Evolutionary conservation across 2,888 invertebrate species (phyloP).

Genomic region (Choreutis nemorana): DNA sequence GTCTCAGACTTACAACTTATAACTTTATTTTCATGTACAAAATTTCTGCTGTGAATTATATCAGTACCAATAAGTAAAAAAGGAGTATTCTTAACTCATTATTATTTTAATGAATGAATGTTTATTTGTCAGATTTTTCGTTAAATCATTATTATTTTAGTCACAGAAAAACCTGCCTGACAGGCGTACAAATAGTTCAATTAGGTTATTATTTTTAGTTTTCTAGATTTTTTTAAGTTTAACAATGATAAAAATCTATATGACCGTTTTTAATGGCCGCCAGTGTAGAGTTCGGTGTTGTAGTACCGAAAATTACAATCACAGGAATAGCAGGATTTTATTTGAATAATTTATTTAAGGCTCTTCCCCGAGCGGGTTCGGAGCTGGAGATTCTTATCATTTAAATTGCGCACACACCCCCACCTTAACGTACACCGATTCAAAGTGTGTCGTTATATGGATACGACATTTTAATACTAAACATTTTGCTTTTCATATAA

Average conservation of each 20-base stretch:
- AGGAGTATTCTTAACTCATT: too few species aligned
- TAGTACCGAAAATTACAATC: slow-evolving; percentile 47
- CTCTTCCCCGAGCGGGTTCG: slow-evolving; percentile 21
- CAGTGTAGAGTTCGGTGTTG: slow-evolving; percentile 29
- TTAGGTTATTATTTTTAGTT: neutral
- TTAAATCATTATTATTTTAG: too few species aligned
- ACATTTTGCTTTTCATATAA: too few species aligned
- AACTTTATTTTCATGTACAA: too few species aligned
- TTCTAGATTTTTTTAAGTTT: neutral
- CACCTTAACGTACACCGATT: slow-evolving; percentile 13
- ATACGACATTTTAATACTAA: slow-evolving; percentile 13
- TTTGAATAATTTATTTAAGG: slow-evolving; percentile 61
- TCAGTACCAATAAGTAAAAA: too few species aligned
- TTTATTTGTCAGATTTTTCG: too few species aligned
- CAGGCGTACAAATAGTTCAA: neutral
- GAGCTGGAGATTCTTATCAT: slow-evolving; percentile 41
- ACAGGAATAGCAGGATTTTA: slow-evolving; percentile 49
- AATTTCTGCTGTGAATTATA: too few species aligned
- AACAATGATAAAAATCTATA: neutral
- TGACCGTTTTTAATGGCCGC: slow-evolving; percentile 10
- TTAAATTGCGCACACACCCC: slow-evolving; percentile 46
- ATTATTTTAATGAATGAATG: too few species aligned
- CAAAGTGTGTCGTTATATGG: slow-evolving; percentile 13
- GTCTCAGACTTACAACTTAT: too few species aligned
- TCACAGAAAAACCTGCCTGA: too few species aligned